Evolutionary conservation across 1,140 invertebrate species (phyloP), one percentile per base, ranked within the genome.

Genomic region (Bombus impatiens): DNA sequence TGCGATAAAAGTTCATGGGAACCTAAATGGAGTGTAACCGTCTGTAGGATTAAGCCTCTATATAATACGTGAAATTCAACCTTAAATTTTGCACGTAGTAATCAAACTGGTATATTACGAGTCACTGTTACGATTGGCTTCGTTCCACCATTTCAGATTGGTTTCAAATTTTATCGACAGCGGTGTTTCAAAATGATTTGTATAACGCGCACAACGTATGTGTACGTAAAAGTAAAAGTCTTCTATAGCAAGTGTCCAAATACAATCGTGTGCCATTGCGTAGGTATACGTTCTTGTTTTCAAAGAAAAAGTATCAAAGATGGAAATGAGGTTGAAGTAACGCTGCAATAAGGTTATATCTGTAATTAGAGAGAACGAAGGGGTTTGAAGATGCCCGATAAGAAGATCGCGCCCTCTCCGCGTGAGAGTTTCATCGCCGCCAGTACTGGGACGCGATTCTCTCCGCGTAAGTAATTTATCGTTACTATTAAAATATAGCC

Each of bases 401-500:
- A 82, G 78, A 86, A 81, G 85, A 90, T 89, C 87, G 88, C 88
- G 83, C 72, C 78, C 87, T 88, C 90, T 72, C 90, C 89, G 86
- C 88, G 87, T 88, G 92, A 93, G 89, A 89, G 90, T 93, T 93
- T 93, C 92, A 93, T 92, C 92, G 88, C 91, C 85, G 89, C 87
- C 88, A 82, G 78, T 87, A 87, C 89, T 78, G 74, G 77, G 88
- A 91, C 91, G 89, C 86, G 91, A 92, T 92, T 92, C 91, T 89
- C 86, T 90, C 90, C 91, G 87, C 89, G 87, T 93, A 91, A 92
- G 91, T 94, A 94, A 94, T 94, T 94, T 94, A 94, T 94, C 90
- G 94, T 94, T 93, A 94, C 93, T 93, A 94, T 94, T 94, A 94
- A 94, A 94, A 93, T 94, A 94, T 94, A 92, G 91, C 92, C 86